Base-by-base conservation (phyloP, 2,113 vertebrate species). In the Alouatta palliata region DNA sequence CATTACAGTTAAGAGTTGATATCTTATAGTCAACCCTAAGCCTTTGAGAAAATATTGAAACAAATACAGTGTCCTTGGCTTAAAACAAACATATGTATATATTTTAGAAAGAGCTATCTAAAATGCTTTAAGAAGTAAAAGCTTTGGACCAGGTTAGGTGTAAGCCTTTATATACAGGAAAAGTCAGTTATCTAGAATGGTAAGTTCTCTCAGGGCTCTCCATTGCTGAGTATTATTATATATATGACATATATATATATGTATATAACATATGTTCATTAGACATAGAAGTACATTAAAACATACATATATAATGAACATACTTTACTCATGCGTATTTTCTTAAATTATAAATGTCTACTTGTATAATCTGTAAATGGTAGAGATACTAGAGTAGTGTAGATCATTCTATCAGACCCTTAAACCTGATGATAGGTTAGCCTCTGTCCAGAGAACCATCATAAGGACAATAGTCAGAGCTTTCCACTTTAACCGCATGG, bases 11-110 rank as follows among this genome's bases (percentile, higher is more conserved):
- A 56, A 85, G 17, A 85, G 16, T 25, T 87, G 58, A 3, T 45
- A 6, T 68, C 71, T 58, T 3, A 87, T 32, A 49, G 23, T 37
- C 25, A 88, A 70, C 17, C 25, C 21, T 49, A 79, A 82, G 9
- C 40, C 66, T 58, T 94, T 37, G 35, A 89, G n/a, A 94, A 77
- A 82, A 49, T 45, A 81, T 61, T 91, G 79, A 90, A 92, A 45
- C 21, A 66, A 76, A 94, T 17, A 77, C 3, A 30, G 8, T 61
- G 5, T n/a, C 35, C 0, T 92, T 54, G 37, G 14, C 17, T 90
- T 68, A 79, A 86, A 93, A 81, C 76, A 61, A 40, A 14, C 2
- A 12, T 27, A n/a, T 43, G 20, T 35, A 66, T 66, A 11, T 76
- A 79, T 68, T 96, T 89, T 70, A 56, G 11, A 91, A 91, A 79